These are phyloP conservation scores for Melikaiella ostensackeni DNA, from an alignment of 2,888 invertebrate genomes.

Conservation along the genomic window DNA sequence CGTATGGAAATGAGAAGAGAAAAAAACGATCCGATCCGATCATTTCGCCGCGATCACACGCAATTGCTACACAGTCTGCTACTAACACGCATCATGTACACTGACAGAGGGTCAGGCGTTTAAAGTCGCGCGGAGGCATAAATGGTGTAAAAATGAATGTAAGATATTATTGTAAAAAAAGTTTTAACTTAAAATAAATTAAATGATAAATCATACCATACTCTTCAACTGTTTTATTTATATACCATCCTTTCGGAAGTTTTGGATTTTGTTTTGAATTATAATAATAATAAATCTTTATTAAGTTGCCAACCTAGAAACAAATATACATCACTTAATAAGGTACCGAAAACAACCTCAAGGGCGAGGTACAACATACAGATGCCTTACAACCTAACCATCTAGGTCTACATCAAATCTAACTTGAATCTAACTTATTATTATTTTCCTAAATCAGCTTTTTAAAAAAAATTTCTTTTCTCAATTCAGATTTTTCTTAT, in stretches of 20 bases:
- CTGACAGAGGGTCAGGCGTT: conserved; percentile 25
- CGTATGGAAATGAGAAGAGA: conserved; percentile 47
- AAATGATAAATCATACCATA: conserved; percentile 74
- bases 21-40: conserved; percentile 40
- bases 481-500: too few species aligned
- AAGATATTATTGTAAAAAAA: conserved; percentile 77
- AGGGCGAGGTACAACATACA: too few species aligned
- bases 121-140: conserved; percentile 36
- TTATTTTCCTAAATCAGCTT: too few species aligned
- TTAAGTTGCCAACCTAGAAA: too few species aligned
- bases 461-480: too few species aligned
- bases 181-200: conserved; percentile 78
- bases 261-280: too few species aligned
- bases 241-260: neutral
- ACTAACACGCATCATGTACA: conserved; percentile 23
- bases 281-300: too few species aligned
- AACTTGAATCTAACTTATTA: too few species aligned
- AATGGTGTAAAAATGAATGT: conserved; percentile 72
- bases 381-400: too few species aligned
- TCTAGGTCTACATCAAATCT: too few species aligned
- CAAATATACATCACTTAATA: too few species aligned
- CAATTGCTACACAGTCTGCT: conserved; percentile 28
- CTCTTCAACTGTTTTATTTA: neutral
- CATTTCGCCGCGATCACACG: conserved; percentile 37
- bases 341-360: too few species aligned